Evolutionary conservation across 2,888 invertebrate species (phyloP).

Genomic region (Drosophila antonietae): DNA sequence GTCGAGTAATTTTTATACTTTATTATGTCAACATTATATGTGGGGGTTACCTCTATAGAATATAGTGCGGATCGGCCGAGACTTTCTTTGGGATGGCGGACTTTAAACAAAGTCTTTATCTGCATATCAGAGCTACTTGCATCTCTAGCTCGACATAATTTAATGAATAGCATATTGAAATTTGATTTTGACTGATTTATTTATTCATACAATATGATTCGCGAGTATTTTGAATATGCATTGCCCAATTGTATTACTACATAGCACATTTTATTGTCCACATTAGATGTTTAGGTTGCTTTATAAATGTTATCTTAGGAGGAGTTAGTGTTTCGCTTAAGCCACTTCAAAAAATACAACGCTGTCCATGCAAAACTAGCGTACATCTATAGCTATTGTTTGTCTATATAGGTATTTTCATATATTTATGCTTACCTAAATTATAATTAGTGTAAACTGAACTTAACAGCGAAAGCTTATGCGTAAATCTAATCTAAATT

Average conservation of each 20-base stretch:
- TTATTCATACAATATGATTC: constrained; percentile 23
- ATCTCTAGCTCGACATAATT: background rate
- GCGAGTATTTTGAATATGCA: constrained; percentile 27
- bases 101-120: too few relatives aligned
- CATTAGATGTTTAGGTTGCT: constrained; percentile 41
- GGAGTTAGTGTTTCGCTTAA: constrained; percentile 35
- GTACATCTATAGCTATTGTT: constrained; percentile 35
- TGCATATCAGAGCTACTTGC: background rate
- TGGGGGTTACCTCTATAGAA: too few relatives aligned
- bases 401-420: constrained; percentile 3
- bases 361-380: constrained; percentile 21
- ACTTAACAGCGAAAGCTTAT: constrained; percentile 71
- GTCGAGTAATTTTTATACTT: too few relatives aligned
- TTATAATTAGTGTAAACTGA: constrained; percentile 33
- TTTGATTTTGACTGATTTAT: constrained; percentile 11
- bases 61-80: too few relatives aligned
- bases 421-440: constrained; percentile 51
- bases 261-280: constrained; percentile 71
- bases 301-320: background rate
- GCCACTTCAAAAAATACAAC: constrained; percentile 67
- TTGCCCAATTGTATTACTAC: constrained; percentile 26
- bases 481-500: constrained; percentile 24
- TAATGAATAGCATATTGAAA: background rate
- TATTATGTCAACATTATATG: too few relatives aligned
- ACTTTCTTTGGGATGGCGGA: too few relatives aligned